Evolutionary conservation across 2,888 invertebrate genomes (phyloP).

Genomic region (Lasioglossum oenotherae): DNA sequence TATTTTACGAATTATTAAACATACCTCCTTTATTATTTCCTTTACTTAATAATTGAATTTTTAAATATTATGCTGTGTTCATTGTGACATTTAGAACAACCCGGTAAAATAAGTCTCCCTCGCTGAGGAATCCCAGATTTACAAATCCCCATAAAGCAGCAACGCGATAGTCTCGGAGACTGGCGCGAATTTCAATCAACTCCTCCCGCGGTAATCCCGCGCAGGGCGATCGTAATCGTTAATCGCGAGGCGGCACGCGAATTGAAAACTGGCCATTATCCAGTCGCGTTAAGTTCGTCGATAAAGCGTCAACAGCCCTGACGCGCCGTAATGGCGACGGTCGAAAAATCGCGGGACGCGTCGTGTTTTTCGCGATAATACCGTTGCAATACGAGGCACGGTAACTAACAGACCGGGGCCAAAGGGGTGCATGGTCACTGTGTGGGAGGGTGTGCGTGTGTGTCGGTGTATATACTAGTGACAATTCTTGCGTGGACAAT

Average conservation of each 20-base stretch:
- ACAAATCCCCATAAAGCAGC: neutral
- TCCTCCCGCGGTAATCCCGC: neutral
- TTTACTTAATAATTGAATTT: too few species aligned
- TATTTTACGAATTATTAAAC: too few species aligned
- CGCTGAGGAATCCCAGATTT: neutral
- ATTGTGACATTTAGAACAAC: too few species aligned
- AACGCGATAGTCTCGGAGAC: neutral
- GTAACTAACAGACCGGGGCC: conserved; percentile 26
- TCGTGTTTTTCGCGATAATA: conserved; percentile 52
- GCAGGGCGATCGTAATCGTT: conserved; percentile 1
- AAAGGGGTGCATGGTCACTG: neutral
- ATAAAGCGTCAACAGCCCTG: conserved; percentile 39
- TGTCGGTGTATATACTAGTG: conserved; percentile 29
- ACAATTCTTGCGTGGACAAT: conserved; percentile 64
- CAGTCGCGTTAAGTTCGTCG: conserved; percentile 36
- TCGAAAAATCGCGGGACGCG: conserved; percentile 49
- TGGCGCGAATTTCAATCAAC: neutral
- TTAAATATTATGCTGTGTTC: too few species aligned
- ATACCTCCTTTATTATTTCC: too few species aligned
- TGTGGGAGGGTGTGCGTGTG: neutral
- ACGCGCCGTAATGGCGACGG: conserved; percentile 28
- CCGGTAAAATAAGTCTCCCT: too few species aligned
- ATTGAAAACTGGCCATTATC: conserved; percentile 45
- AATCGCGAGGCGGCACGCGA: conserved; percentile 21
- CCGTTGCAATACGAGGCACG: conserved; percentile 37